Evolutionary conservation across 1,140 invertebrate genomes (phyloP).

Genomic region (Hycleus phaleratus): DNA sequence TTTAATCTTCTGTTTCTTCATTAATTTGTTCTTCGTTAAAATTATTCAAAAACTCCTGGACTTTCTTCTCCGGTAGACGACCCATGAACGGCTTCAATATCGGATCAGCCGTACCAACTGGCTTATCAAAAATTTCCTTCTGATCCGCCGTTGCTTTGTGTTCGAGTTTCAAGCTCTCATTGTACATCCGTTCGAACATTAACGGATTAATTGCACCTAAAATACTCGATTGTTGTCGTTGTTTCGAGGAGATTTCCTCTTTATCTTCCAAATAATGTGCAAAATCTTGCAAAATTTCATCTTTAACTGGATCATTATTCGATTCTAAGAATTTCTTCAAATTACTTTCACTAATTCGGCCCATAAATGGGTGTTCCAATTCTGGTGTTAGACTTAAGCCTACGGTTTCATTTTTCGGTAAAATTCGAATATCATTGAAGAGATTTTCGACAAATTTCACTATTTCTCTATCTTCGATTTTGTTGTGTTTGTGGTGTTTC

Average conservation of each 20-base stretch:
- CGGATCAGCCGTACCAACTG: no score
- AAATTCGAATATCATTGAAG: neutral
- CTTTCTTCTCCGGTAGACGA: no score
- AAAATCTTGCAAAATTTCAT: no score
- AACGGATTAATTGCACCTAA: constrained; percentile 19
- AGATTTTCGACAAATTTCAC: neutral
- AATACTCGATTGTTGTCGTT: constrained; percentile 7
- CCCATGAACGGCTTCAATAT: no score
- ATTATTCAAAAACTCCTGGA: no score
- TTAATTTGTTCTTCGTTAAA: no score
- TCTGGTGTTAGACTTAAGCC: constrained; percentile 13
- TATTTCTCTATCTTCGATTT: neutral
- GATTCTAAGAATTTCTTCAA: constrained; percentile 15
- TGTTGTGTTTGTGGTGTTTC: neutral
- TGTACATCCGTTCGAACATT: constrained; percentile 17
- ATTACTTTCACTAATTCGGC: neutral
- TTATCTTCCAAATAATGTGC: neutral
- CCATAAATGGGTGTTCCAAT: constrained; percentile 23
- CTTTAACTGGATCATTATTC: neutral
- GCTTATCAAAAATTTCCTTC: no score
- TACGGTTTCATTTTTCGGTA: constrained; percentile 8
- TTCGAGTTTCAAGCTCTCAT: no score
- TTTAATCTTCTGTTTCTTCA: neutral
- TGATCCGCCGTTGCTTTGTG: no score
- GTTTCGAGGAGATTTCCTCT: neutral